Evolutionary conservation across 1,140 invertebrate genomes (phyloP).

Genomic region (Brachionus calyciflorus): DNA sequence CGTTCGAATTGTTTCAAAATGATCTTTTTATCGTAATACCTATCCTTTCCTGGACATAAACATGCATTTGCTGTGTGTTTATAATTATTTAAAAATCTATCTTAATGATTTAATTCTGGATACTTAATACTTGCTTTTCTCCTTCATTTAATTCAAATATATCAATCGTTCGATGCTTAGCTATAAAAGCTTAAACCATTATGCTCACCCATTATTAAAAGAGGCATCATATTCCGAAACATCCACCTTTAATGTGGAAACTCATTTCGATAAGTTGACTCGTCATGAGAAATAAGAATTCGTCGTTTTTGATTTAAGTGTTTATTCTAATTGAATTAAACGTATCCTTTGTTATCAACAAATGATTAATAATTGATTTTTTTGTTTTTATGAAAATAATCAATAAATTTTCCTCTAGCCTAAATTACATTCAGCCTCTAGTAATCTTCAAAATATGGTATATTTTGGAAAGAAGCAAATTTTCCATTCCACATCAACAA

Average conservation of each 20-base stretch:
- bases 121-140: neutral
- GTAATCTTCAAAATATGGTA: too few relatives aligned
- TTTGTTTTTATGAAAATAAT: constrained; percentile 5
- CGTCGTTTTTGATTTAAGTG: neutral
- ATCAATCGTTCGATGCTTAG: neutral
- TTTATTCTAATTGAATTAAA: neutral
- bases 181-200: too few relatives aligned
- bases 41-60: neutral
- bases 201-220: neutral
- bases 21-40: neutral
- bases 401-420: neutral
- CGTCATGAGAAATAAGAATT: constrained; percentile 11
- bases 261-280: neutral
- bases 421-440: too few relatives aligned
- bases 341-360: neutral
- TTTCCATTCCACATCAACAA: too few relatives aligned
- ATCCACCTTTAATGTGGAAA: neutral
- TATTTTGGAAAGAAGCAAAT: too few relatives aligned
- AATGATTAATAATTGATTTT: neutral
- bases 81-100: neutral
- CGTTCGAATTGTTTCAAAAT: constrained; percentile 19
- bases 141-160: neutral
- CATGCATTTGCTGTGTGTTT: neutral
- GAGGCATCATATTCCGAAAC: constrained; percentile 1
- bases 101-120: neutral